Conservation (phyloP, 92 coral and sea anemone genomes). For the Porites rus region DNA sequence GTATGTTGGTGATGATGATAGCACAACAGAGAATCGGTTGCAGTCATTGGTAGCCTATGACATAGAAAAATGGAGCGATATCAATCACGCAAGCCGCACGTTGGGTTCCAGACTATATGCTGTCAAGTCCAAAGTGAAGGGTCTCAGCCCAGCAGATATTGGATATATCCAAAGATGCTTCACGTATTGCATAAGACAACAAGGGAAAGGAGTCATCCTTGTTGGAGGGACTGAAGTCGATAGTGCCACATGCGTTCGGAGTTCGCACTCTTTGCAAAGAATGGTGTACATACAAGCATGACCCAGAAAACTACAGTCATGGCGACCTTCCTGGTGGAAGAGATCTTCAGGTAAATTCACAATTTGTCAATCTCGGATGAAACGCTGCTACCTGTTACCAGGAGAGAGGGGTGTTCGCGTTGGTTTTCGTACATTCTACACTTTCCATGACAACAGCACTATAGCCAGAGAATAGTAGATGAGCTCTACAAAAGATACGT, state of each 20-base stretch:
- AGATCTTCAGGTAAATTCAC: conserved; percentile 32
- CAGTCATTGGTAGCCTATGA: conserved; percentile 24
- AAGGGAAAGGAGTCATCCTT: conserved; percentile 24
- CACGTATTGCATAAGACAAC: conserved; percentile 54
- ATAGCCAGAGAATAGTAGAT: no score
- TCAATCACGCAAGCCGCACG: conserved; percentile 41
- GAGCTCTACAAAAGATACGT: no score
- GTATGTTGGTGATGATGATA: conserved; percentile 35
- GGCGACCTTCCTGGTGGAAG: conserved; percentile 47
- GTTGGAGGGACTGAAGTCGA: conserved; percentile 4
- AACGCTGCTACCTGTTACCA: not conserved
- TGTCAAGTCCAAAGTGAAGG: conserved; percentile 35
- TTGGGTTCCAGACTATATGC: conserved; percentile 40
- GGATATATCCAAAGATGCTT: conserved; percentile 47
- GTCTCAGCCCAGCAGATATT: conserved; percentile 27
- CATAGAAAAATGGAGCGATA: conserved; percentile 37
- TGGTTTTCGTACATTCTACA: no score
- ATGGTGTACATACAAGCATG: conserved; percentile 50
- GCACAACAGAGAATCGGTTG: conserved; percentile 31
- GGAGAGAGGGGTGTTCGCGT: no score
- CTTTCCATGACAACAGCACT: no score
- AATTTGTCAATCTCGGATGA: not conserved
- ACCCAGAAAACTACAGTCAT: conserved; percentile 13
- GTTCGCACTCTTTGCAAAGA: conserved; percentile 41
- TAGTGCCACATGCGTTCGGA: conserved; percentile 63